Evolutionary conservation across 1,140 invertebrate genomes (phyloP).

Genomic region (Antheraea mylitta): DNA sequence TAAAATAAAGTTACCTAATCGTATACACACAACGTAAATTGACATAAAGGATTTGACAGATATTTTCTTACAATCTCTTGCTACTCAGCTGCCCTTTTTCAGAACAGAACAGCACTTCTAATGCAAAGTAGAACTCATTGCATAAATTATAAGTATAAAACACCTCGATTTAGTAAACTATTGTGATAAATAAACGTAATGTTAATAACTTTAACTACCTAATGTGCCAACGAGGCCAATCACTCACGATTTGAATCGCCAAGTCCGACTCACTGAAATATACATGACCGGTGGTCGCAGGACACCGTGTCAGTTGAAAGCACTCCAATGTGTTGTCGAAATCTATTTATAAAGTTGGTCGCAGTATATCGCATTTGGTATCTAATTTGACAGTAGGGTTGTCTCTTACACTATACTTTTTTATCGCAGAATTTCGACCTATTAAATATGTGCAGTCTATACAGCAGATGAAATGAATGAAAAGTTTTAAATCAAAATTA

Average conservation of each 20-base stretch:
- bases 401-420: not conserved
- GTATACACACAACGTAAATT: no score
- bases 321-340: slow-evolving; percentile 37
- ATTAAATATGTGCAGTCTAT: no score
- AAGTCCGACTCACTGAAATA: not conserved
- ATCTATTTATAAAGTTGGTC: slow-evolving; percentile 42
- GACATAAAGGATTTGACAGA: no score
- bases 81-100: no score
- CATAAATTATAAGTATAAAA: no score
- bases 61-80: no score
- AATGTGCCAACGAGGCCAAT: not conserved
- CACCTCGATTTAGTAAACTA: not conserved
- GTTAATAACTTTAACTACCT: not conserved
- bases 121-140: no score
- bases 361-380: slow-evolving; percentile 18
- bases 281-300: not conserved
- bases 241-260: not conserved
- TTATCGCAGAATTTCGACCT: no score
- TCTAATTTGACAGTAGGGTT: slow-evolving; percentile 8
- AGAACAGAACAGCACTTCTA: no score
- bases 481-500: no score
- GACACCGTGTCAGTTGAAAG: slow-evolving; percentile 25
- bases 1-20: no score
- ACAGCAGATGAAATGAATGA: no score
- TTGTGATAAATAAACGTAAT: not conserved